Evolutionary conservation across 2,113 vertebrate species (phyloP).

Genomic region (Gobius niger): DNA sequence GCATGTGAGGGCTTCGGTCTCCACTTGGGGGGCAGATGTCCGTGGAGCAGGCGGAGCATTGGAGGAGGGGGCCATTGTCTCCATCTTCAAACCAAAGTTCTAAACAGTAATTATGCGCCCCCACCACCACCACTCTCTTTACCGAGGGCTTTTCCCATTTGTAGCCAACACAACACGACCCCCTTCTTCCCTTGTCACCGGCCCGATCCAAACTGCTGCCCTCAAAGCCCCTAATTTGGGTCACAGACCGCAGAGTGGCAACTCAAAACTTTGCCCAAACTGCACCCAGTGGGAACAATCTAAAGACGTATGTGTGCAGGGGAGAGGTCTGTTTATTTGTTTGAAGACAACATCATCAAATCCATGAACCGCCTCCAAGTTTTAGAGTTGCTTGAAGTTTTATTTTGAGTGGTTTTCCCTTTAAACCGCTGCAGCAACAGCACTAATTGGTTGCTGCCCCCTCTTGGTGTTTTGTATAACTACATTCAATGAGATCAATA

Average conservation of each 20-base stretch:
- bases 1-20: constrained; percentile 10
- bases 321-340: background rate
- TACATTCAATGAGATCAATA: too few species aligned
- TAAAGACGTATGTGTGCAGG: constrained; percentile 23
- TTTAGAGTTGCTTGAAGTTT: too few species aligned
- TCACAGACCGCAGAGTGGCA: constrained; percentile 72
- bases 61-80: constrained; percentile 65
- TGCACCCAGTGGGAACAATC: constrained; percentile 32
- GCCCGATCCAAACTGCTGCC: constrained; percentile 42
- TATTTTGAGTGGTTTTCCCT: too few species aligned
- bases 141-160: constrained; percentile 40
- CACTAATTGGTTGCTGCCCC: too few species aligned
- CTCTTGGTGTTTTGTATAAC: too few species aligned
- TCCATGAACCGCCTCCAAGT: too few species aligned
- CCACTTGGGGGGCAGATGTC: constrained; percentile 51
- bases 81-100: constrained; percentile 65
- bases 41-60: constrained; percentile 32
- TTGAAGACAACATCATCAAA: too few species aligned
- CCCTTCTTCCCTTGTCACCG: background rate
- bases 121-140: constrained; percentile 19
- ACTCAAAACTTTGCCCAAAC: constrained; percentile 55
- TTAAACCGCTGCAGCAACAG: too few species aligned
- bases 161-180: constrained; percentile 28
- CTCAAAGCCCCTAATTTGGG: constrained; percentile 76
- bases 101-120: constrained; percentile 73